phyloP scores from a whole-genome alignment of 2,113 vertebrate genomes.

The Laticauda laticaudata region DNA sequence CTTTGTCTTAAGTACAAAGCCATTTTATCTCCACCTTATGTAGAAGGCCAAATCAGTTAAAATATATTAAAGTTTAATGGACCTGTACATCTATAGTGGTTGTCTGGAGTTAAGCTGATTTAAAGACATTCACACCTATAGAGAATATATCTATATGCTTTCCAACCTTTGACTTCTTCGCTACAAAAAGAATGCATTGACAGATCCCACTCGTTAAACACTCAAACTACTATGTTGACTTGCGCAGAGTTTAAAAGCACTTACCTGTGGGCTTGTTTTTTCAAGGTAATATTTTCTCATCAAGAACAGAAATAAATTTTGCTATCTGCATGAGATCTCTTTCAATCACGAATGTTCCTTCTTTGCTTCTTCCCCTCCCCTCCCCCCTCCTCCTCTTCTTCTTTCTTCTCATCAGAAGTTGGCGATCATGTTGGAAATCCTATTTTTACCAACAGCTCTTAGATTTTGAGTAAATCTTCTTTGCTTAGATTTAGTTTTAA shows the following conservation, averaged over 20 bases:
- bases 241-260: not conserved
- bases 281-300: not conserved
- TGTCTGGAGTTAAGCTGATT: too few relatives aligned
- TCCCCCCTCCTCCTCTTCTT: too few relatives aligned
- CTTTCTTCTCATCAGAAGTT: too few relatives aligned
- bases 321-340: not conserved
- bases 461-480: too few relatives aligned
- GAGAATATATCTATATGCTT: not conserved
- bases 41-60: not conserved
- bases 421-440: too few relatives aligned
- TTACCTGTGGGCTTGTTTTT: not conserved
- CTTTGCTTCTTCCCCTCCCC: too few relatives aligned
- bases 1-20: not conserved
- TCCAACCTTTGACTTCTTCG: not conserved
- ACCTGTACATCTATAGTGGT: not conserved
- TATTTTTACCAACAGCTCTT: too few relatives aligned
- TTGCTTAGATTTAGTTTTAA: not conserved
- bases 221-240: not conserved
- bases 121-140: not conserved
- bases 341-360: not conserved
- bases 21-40: not conserved
- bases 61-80: not conserved
- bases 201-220: not conserved
- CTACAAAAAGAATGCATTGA: not conserved
- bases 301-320: not conserved